phyloP scores from a whole-genome alignment of 1,140 invertebrate species.

The Chymomyza costata region DNA sequence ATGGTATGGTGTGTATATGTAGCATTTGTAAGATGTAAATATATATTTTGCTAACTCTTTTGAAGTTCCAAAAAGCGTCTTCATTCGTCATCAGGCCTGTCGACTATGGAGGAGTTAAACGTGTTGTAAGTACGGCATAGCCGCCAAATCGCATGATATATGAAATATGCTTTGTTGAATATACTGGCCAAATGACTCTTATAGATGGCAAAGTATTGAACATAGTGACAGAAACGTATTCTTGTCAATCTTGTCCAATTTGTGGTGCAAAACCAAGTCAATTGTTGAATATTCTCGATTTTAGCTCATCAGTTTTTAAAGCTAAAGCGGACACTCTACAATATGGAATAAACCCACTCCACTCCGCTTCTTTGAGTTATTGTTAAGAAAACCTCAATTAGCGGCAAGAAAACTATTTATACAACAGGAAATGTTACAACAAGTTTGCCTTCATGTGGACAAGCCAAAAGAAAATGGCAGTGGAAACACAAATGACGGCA shows the following conservation, averaged over 20 bases:
- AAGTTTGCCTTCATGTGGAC: conserved; percentile 1
- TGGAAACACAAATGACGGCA: conserved; percentile 2
- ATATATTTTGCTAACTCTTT: too few species aligned
- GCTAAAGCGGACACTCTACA: conserved; percentile 7
- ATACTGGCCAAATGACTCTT: conserved; percentile 3
- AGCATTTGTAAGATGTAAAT: too few species aligned
- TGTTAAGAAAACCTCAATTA: background rate
- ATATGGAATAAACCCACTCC: conserved; percentile 5
- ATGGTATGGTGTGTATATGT: too few species aligned
- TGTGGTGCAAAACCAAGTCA: conserved; percentile 5
- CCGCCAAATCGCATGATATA: too few species aligned
- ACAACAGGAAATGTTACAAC: background rate
- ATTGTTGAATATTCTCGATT: conserved; percentile 3
- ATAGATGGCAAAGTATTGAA: conserved; percentile 9
- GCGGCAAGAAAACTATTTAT: background rate
- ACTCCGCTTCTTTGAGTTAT: background rate
- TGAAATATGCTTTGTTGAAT: conserved; percentile 1
- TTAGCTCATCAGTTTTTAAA: conserved; percentile 5
- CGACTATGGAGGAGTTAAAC: too few species aligned
- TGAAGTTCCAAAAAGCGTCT: too few species aligned
- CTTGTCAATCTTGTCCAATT: conserved; percentile 5
- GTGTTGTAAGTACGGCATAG: too few species aligned
- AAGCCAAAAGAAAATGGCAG: background rate
- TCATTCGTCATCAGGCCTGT: too few species aligned
- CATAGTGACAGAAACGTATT: background rate